These are phyloP conservation scores for Zeuzera pyrina DNA, from an alignment of 2,888 invertebrate species.

Conservation along the genomic window DNA sequence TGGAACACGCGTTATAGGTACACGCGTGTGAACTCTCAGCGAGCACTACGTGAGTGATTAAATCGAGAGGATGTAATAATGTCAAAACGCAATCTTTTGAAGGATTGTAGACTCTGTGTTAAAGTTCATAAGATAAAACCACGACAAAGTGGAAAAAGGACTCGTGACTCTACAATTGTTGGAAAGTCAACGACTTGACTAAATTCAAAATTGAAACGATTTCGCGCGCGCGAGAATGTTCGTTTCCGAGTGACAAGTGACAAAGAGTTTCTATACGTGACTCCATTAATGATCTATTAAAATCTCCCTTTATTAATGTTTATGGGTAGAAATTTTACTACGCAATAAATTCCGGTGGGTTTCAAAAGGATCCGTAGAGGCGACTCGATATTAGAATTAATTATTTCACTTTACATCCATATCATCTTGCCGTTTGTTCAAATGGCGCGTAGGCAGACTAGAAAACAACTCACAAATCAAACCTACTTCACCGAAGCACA, in stretches of 20 bases:
- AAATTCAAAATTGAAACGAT: constrained; percentile 42
- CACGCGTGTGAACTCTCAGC: constrained; percentile 39
- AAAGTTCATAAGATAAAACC: too few relatives aligned
- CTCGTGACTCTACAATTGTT: constrained; percentile 29
- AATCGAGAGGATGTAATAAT: constrained; percentile 23
- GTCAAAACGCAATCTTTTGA: not conserved
- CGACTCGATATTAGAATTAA: too few relatives aligned
- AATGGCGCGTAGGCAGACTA: constrained; percentile 38
- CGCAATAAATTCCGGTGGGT: too few relatives aligned
- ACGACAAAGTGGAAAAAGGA: too few relatives aligned
- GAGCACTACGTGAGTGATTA: constrained; percentile 49
- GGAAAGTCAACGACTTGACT: constrained; percentile 23
- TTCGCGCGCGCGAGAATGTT: constrained; percentile 32
- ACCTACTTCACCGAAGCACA: constrained; percentile 39
- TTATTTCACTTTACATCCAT: too few relatives aligned
- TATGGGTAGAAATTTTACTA: too few relatives aligned
- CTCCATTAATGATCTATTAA: too few relatives aligned
- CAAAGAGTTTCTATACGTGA: constrained; percentile 15
- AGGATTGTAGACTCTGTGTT: not conserved
- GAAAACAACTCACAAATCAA: constrained; percentile 51
- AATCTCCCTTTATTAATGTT: too few relatives aligned
- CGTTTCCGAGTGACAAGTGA: constrained; percentile 23
- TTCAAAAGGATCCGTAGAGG: too few relatives aligned
- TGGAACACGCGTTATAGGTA: constrained; percentile 31
- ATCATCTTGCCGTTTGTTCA: too few relatives aligned